A percentile compares a stretch with the other conserved stretches of the same genome.
Evolutionary conservation across 2,113 vertebrate species (phyloP).

Genomic region (Patagioenas fasciata): DNA sequence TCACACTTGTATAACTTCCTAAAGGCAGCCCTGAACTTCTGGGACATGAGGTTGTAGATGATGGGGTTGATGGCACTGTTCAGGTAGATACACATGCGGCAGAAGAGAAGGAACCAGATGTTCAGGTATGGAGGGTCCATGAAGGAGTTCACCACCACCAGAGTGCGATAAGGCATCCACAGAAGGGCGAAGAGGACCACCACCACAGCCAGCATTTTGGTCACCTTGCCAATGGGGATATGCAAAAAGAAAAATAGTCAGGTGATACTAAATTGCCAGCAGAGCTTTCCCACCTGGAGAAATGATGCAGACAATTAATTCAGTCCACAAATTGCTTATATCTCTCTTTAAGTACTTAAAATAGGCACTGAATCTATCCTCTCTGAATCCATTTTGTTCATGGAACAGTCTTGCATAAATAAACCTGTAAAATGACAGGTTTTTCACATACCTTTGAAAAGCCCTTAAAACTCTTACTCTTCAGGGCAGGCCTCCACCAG

Average conservation of each 20-base stretch:
- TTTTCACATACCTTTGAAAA: background rate
- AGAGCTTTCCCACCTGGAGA: background rate
- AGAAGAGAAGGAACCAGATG: slow-evolving; percentile 88
- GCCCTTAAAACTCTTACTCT: background rate
- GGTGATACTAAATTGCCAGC: background rate
- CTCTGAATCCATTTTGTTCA: background rate
- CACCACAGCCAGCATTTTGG: slow-evolving; percentile 87
- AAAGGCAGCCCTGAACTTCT: slow-evolving; percentile 85
- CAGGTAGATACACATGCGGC: slow-evolving; percentile 83
- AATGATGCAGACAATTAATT: background rate
- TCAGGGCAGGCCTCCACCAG: background rate
- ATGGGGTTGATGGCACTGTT: slow-evolving; percentile 88
- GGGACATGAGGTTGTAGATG: slow-evolving; percentile 88
- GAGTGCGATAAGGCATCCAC: slow-evolving; percentile 84
- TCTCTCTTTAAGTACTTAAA: background rate
- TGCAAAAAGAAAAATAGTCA: background rate
- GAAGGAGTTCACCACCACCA: slow-evolving; percentile 89
- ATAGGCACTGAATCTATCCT: background rate
- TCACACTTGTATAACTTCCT: slow-evolving; percentile 77
- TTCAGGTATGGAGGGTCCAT: slow-evolving; percentile 82
- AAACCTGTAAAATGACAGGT: background rate
- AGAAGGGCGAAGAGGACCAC: slow-evolving; percentile 84
- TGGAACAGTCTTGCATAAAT: background rate
- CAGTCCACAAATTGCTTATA: background rate
- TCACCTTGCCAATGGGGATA: slow-evolving; percentile 72